Base-by-base conservation (phyloP, 2,888 invertebrate genomes). In the Blomia tropicalis region DNA sequence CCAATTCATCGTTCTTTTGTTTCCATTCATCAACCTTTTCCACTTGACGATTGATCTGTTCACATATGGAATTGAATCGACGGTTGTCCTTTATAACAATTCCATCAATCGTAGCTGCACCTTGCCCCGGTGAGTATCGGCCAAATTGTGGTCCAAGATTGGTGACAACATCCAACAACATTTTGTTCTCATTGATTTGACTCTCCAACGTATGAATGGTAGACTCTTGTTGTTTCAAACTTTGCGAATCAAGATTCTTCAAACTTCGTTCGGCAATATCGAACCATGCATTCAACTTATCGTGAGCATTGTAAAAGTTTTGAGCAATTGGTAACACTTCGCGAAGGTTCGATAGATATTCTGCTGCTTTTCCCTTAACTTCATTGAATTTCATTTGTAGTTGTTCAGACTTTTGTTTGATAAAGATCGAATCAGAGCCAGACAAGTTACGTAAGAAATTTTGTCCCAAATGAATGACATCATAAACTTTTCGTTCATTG, bases 11-110 rank as follows among this genome's bases (percentile, higher is more conserved):
- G 65, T 73, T 73, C 72, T 74, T 72, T 63, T 77, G 76, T 75
- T 90, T 90, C 71, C 91, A 89, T 32, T 92, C 79, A 71, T 90
- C 84, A 44, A 96, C 81, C 64, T 93, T 81, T 73, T 96, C 95
- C 0, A 90, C 91, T 73, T 88, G 85, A 60, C 93, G 81, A 76
- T 93, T 91, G 64, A 96, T 87, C 75, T 93, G 91, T 71, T 96
- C 95, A 7, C 87, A 88, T 70, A 96, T 88, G 19, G 87, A 84
- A 71, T 93, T 93, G 74, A 93, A 95, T 59, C 93, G 80, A 25
- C 91, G 80, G 75, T 91, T 92, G 75, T 92, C 92, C 63, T 93
- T 81, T 0, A 86, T 85, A 17, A 96, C 88, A 19, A 92, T 79
- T 54, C 86, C 86, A 74, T 93, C 92, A 67, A 98, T 85, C 63